These are phyloP conservation scores for Notospermus geniculatus DNA, from an alignment of 1,140 invertebrate genomes.

Conservation along the genomic window DNA sequence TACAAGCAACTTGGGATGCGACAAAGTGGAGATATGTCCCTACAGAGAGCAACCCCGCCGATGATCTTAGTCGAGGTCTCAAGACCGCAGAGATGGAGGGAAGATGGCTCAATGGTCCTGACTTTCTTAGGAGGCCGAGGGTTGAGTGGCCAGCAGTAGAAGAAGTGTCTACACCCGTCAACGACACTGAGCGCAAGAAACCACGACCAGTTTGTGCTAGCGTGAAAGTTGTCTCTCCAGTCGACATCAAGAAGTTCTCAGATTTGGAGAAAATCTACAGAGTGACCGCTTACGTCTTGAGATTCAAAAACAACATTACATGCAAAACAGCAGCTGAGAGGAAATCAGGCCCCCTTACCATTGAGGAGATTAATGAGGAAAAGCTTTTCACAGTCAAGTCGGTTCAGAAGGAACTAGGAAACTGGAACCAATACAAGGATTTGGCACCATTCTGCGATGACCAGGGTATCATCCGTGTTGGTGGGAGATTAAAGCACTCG, in stretches of 20 bases:
- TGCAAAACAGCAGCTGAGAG: neutral
- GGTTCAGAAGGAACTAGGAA: neutral
- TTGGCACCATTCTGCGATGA: no score
- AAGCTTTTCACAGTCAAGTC: neutral
- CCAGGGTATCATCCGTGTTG: no score
- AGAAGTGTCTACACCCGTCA: neutral
- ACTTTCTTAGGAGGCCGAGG: neutral
- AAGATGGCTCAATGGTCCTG: neutral
- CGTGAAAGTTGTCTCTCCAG: neutral
- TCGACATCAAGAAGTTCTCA: neutral
- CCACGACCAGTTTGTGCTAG: neutral
- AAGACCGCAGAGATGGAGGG: neutral
- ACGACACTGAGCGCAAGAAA: constrained; percentile 1
- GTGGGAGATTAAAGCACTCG: no score
- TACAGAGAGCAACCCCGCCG: neutral
- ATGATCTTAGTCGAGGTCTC: constrained; percentile 1
- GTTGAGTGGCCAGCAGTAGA: neutral
- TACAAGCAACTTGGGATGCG: constrained; percentile 2
- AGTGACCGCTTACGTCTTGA: neutral
- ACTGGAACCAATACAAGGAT: neutral
- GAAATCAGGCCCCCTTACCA: neutral
- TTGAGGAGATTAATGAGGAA: neutral
- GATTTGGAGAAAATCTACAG: neutral
- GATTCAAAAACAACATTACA: neutral
- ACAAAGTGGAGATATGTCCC: neutral